Evolutionary conservation across 2,797 vertebrate genomes (phyloP).

Genomic region (Acanthurus lineatus): DNA sequence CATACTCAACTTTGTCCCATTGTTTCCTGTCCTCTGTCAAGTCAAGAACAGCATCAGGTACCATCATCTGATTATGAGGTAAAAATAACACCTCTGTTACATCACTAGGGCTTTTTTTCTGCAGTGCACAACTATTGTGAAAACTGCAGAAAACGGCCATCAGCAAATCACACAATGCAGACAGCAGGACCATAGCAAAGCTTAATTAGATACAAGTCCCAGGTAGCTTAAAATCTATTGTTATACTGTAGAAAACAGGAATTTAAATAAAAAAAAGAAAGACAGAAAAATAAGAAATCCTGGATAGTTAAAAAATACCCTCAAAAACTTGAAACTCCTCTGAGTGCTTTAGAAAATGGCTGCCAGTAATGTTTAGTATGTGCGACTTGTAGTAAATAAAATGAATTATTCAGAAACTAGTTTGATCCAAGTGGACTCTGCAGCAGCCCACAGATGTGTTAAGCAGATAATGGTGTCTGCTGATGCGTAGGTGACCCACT

Average conservation of each 20-base stretch:
- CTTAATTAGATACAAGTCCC: not conserved
- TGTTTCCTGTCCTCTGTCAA: too few species aligned
- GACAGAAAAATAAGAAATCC: not conserved
- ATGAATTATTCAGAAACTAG: not conserved
- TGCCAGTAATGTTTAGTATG: not conserved
- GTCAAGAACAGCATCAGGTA: too few species aligned
- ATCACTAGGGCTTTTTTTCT: too few species aligned
- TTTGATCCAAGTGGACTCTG: not conserved
- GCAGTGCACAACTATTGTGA: too few species aligned
- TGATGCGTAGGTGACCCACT: too few species aligned
- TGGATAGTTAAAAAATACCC: not conserved
- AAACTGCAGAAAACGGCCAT: too few species aligned
- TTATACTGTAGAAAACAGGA: not conserved
- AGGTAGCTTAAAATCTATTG: not conserved
- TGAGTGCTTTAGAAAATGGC: slow-evolving; percentile 16
- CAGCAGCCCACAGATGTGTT: slow-evolving; percentile 4
- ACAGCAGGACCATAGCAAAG: too few species aligned
- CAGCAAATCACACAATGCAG: too few species aligned
- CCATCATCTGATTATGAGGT: too few species aligned
- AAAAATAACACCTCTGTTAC: too few species aligned
- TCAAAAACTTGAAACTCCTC: not conserved
- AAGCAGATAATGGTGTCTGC: not conserved
- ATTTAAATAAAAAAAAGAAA: too few species aligned
- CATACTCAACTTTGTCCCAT: too few species aligned
- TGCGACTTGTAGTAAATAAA: slow-evolving; percentile 1